Conservation (phyloP, 1,140 invertebrate species). For the Meloidogyne exigua region DNA sequence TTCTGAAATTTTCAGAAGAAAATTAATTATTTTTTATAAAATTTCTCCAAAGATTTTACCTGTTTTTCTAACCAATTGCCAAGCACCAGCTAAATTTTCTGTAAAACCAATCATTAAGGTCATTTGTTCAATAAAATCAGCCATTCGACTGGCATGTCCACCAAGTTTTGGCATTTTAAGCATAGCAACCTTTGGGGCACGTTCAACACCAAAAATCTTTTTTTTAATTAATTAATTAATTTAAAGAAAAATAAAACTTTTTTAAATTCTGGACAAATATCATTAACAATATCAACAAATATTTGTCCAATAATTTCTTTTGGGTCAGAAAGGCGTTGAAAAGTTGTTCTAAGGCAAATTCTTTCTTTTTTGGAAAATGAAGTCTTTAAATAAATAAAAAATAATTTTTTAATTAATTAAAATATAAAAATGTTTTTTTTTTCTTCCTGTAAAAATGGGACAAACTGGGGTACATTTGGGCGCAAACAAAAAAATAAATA, state of each 20-base stretch:
- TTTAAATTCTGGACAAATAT: slow-evolving; percentile 59
- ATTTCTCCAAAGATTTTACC: slow-evolving; percentile 6
- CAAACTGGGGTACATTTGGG: too few relatives aligned
- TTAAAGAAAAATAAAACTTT: slow-evolving; percentile 37
- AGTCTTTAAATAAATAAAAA: not conserved
- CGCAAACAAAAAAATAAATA: too few relatives aligned
- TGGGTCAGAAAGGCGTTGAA: slow-evolving; percentile 55
- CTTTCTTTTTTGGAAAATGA: slow-evolving; percentile 59
- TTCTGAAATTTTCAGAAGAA: not conserved
- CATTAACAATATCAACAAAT: slow-evolving; percentile 61
- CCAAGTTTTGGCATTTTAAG: slow-evolving; percentile 61
- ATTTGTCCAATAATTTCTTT: slow-evolving; percentile 61
- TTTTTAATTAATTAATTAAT: slow-evolving; percentile 15
- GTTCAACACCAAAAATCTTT: slow-evolving; percentile 60
- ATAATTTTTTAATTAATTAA: not conserved
- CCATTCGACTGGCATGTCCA: slow-evolving; percentile 56
- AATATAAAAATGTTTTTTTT: not conserved
- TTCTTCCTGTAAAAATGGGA: too few relatives aligned
- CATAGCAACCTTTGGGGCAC: slow-evolving; percentile 57
- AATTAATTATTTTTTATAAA: not conserved
- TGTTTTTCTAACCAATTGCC: slow-evolving; percentile 58
- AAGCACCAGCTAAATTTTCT: slow-evolving; percentile 56
- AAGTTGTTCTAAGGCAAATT: slow-evolving; percentile 57
- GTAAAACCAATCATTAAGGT: slow-evolving; percentile 60
- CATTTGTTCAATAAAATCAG: slow-evolving; percentile 60